These are phyloP conservation scores for Agrochola circellaris DNA, from an alignment of 2,888 invertebrate species.

Conservation along the genomic window DNA sequence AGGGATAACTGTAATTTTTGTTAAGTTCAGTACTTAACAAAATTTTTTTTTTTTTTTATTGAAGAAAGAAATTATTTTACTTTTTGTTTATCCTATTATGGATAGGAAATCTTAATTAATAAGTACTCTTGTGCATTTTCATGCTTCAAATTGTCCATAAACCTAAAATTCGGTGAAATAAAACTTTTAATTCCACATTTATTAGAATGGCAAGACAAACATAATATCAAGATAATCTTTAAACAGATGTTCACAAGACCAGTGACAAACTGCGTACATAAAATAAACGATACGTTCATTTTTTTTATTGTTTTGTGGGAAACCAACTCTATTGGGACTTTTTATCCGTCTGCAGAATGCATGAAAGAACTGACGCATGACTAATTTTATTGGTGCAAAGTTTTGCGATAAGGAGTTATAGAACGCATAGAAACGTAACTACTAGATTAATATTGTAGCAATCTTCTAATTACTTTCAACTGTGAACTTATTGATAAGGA, in stretches of 20 bases:
- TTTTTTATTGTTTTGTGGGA: not conserved
- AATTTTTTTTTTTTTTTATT: too few relatives aligned
- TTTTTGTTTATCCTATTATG: too few relatives aligned
- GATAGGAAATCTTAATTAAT: not conserved
- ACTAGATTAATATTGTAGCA: not conserved
- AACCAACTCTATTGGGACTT: not conserved
- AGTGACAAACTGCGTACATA: not conserved
- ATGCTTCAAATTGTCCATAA: not conserved
- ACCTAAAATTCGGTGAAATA: too few relatives aligned
- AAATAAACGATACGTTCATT: not conserved
- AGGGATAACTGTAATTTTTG: not conserved
- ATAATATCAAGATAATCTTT: slow-evolving; percentile 2
- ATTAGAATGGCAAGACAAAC: not conserved
- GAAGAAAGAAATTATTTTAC: too few relatives aligned
- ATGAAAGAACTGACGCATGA: not conserved
- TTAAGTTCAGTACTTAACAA: too few relatives aligned
- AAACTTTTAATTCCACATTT: too few relatives aligned
- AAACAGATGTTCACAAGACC: slow-evolving; percentile 19
- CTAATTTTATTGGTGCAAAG: not conserved
- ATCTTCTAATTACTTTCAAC: not conserved
- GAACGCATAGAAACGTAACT: not conserved
- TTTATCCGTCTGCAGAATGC: not conserved
- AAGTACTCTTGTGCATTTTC: not conserved
- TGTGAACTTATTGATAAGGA: not conserved
- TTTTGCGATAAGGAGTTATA: not conserved